Base-by-base conservation (phyloP, 2,113 vertebrate species). In the Ceyx melanurus region DNA sequence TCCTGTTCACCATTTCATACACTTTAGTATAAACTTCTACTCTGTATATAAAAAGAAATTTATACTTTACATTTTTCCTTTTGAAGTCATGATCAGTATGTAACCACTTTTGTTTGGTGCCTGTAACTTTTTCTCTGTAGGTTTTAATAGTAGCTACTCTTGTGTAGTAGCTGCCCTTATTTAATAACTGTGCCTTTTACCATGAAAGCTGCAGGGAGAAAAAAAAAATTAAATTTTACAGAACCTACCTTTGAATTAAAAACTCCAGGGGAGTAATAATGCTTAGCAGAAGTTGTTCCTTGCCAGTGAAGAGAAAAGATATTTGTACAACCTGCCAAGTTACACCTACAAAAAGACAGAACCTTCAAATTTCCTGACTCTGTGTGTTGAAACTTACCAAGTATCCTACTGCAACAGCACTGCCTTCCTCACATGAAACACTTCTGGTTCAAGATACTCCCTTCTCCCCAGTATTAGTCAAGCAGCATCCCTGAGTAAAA, bases 311-410 rank as follows among this genome's bases (percentile, higher is more conserved):
- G 81, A 88, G 83, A 25, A 1, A 78, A 81, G 65, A 56, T 90
- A 72, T 82, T 91, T 84, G 87, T 91, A 95, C 85, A 93, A 58
- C 28, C 71, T 89, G 56, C 72, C 93, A 94, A 97, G 81, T 96
- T 96, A 97, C 51, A 92, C 90, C 87, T 92, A 91, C 73, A 82
- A 48, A 7, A 66, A 89, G 93, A 92, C 84, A 92, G 93, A 97
- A 95, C 60, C 78, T 88, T 94, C 45, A 46, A 71, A 96, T 91
- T 96, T 95, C 95, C 94, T 91, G 75, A 57, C 51, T 96, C 93
- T 86, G 40, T 75, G 46, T 48, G 25, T 26, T 57, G 22, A 70
- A 84, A 80, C 82, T 96, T 95, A 95, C 92, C 53, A 97, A 74
- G 53, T 68, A 76, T 80, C 60, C 84, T 65, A 18, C 86, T 72